Evolutionary conservation across 2,113 vertebrate genomes (phyloP).

Genomic region (Antennarius striatus): DNA sequence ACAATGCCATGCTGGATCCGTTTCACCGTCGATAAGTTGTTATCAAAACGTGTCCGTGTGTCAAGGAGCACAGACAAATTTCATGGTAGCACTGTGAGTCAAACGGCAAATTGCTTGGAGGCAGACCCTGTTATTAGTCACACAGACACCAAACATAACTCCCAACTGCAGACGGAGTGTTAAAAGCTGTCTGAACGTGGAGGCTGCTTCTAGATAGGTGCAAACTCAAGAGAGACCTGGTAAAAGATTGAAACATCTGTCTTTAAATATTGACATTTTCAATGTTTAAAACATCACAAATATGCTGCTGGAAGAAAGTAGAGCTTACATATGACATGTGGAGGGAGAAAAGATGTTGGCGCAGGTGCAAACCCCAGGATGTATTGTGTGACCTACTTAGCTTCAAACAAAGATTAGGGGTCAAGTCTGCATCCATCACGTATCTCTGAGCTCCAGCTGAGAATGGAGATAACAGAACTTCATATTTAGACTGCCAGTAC

Average conservation of each 20-base stretch:
- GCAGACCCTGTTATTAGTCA: constrained; percentile 74
- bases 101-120: constrained; percentile 66
- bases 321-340: constrained; percentile 10
- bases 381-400: constrained; percentile 41
- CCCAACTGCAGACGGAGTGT: constrained; percentile 66
- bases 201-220: constrained; percentile 40
- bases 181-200: constrained; percentile 53
- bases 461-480: constrained; percentile 2
- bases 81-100: constrained; percentile 56
- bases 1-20: constrained; percentile 16
- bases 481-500: constrained; percentile 37
- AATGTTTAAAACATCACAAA: background rate
- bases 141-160: constrained; percentile 55
- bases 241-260: constrained; percentile 4
- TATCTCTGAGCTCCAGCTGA: constrained; percentile 15
- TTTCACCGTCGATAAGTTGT: constrained; percentile 43
- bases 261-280: background rate
- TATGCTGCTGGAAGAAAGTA: background rate
- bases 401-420: constrained; percentile 44
- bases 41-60: constrained; percentile 53
- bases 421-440: constrained; percentile 44
- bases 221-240: background rate
- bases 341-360: constrained; percentile 3
- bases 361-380: constrained; percentile 50
- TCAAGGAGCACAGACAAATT: constrained; percentile 65